Evolutionary conservation across 2,797 vertebrate species (phyloP).

Genomic region (Ceryle rudis): DNA sequence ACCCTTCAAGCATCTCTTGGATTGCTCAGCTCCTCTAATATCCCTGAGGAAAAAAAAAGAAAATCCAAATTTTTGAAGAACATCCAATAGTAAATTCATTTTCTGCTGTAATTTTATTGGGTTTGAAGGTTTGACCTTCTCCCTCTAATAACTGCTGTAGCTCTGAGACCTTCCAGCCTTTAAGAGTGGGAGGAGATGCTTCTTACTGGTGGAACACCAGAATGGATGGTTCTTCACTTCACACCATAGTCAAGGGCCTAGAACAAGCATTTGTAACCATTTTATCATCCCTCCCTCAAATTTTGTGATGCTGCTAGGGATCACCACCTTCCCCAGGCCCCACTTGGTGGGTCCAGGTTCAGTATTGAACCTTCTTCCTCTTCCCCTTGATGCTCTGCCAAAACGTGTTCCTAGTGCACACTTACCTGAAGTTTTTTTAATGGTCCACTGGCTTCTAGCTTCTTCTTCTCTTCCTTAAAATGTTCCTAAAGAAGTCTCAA

Average conservation of each 20-base stretch:
- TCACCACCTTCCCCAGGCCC: too few species aligned
- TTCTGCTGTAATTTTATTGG: background rate
- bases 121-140: background rate
- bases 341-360: background rate
- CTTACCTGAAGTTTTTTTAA: background rate
- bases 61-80: background rate
- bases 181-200: background rate
- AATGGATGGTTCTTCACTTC: background rate
- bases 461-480: background rate
- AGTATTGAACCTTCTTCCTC: background rate
- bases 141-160: background rate
- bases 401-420: background rate
- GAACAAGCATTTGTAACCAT: background rate
- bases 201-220: background rate
- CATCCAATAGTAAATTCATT: background rate
- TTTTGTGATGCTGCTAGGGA: too few species aligned
- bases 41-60: too few species aligned
- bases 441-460: background rate
- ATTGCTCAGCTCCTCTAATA: background rate
- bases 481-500: background rate
- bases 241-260: background rate
- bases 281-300: too few species aligned
- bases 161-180: background rate
- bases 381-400: background rate
- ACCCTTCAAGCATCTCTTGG: background rate